Conservation (phyloP, 1,140 invertebrate genomes). For the Mamestra configurata region DNA sequence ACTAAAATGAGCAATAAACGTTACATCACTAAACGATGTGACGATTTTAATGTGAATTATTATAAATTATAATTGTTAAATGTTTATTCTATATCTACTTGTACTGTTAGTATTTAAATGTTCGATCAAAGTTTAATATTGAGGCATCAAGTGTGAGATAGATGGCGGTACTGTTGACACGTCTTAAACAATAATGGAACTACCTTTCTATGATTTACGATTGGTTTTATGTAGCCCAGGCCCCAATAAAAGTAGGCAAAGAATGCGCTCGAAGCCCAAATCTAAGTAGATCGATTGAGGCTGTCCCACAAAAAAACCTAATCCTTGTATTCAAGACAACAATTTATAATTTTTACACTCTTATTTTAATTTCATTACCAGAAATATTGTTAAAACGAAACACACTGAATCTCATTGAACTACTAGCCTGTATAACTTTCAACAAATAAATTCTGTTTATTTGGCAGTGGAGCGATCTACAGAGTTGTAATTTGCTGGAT, state of each 20-base stretch:
- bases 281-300: not conserved
- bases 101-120: slow-evolving; percentile 38
- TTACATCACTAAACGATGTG: slow-evolving; percentile 8
- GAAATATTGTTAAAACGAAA: not conserved
- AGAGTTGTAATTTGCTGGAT: slow-evolving; percentile 6
- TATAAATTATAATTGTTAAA: not conserved
- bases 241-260: not conserved
- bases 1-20: slow-evolving; percentile 35
- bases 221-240: not conserved
- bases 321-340: not conserved
- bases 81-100: slow-evolving; percentile 27
- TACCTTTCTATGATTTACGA: not conserved
- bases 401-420: not conserved
- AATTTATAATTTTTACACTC: not conserved
- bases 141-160: not conserved
- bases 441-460: slow-evolving; percentile 14
- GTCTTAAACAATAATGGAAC: not conserved
- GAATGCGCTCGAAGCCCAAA: not conserved
- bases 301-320: not conserved
- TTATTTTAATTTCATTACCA: slow-evolving; percentile 5
- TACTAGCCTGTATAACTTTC: slow-evolving; percentile 4
- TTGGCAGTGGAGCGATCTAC: slow-evolving; percentile 4
- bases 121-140: not conserved
- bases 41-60: slow-evolving; percentile 2
- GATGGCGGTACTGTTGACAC: not conserved